These are phyloP conservation scores for Pelochelys cantorii DNA, from an alignment of 2,797 vertebrate genomes.

Conservation along the genomic window DNA sequence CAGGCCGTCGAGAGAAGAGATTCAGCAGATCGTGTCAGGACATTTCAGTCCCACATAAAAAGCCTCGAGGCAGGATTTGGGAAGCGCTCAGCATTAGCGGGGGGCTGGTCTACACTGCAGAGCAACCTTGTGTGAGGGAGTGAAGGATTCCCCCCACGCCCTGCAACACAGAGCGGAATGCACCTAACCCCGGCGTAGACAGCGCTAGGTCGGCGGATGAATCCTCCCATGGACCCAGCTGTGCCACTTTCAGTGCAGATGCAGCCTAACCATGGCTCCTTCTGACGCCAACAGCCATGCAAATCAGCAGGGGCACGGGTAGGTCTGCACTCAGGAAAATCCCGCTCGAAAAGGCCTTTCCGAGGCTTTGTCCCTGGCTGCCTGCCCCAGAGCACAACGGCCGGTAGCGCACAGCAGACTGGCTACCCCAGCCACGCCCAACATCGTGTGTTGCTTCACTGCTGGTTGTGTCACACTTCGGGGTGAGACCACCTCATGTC, in stretches of 20 bases:
- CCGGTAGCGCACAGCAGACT: neutral
- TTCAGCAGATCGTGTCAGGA: neutral
- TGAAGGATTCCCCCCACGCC: neutral
- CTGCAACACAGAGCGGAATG: rapidly evolving
- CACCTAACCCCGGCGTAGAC: neutral
- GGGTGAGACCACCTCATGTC: neutral
- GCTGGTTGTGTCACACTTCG: neutral
- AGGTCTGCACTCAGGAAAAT: neutral
- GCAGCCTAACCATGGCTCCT: neutral
- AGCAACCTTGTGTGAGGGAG: neutral
- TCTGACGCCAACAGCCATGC: neutral
- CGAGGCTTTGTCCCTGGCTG: no score
- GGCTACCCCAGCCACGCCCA: neutral
- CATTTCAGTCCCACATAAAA: neutral
- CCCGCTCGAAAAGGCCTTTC: neutral
- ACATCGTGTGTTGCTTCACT: neutral
- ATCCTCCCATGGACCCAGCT: neutral
- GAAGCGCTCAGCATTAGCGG: neutral
- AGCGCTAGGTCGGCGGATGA: no score
- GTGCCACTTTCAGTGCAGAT: neutral
- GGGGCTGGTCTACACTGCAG: neutral
- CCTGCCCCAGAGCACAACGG: neutral
- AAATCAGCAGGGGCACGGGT: neutral
- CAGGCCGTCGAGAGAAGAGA: neutral
- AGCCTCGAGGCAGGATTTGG: neutral